These are phyloP conservation scores for Mystacides longicornis DNA, from an alignment of 2,888 invertebrate species.

Conservation along the genomic window DNA sequence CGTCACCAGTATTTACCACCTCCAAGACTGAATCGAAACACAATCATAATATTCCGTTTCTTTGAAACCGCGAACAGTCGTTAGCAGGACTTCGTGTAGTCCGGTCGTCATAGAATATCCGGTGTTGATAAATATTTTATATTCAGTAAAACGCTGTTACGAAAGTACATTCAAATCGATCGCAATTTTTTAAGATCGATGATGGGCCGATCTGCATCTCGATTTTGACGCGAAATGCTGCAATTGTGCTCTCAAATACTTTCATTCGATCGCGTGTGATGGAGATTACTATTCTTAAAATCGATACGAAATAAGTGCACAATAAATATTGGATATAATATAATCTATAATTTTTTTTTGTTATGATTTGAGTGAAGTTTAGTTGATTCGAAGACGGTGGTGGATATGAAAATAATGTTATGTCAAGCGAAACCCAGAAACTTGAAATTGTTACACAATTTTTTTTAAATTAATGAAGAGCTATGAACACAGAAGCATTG, in stretches of 20 bases:
- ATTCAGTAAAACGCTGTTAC: too few relatives aligned
- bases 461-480: slow-evolving; percentile 21
- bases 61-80: slow-evolving; percentile 6
- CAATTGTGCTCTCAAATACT: too few relatives aligned
- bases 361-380: not conserved
- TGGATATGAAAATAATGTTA: slow-evolving; percentile 6
- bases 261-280: too few relatives aligned
- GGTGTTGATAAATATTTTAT: too few relatives aligned
- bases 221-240: not conserved
- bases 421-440: slow-evolving; percentile 11
- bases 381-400: slow-evolving; percentile 1
- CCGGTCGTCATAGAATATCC: slow-evolving; percentile 3
- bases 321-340: not conserved
- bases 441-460: too few relatives aligned
- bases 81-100: slow-evolving; percentile 7
- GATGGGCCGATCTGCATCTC: not conserved
- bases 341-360: not conserved
- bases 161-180: not conserved
- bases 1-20: not conserved
- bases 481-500: slow-evolving; percentile 16
- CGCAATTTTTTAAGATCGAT: not conserved
- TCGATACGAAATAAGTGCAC: too few relatives aligned
- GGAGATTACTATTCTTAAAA: too few relatives aligned
- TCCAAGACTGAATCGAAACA: not conserved
- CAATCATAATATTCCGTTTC: not conserved